Percentiles rank a stretch among this genome's conserved stretches.
These are phyloP conservation scores for Calcarius lapponicus DNA, from an alignment of 2,797 vertebrate species.

Conservation along the genomic window DNA sequence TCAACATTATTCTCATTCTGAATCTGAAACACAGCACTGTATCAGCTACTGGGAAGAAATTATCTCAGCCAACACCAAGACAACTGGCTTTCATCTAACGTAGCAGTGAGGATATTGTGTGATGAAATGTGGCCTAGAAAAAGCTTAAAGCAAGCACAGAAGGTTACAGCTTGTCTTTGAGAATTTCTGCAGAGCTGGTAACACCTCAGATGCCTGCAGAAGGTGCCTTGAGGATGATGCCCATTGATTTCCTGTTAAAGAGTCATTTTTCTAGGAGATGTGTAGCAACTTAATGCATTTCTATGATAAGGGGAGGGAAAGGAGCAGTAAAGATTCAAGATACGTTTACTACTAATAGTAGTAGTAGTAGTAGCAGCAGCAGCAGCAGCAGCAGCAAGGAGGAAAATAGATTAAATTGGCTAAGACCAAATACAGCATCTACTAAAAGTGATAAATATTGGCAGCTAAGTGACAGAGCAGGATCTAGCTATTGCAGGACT, in stretches of 20 bases:
- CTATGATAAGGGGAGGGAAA: neutral
- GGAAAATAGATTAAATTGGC: neutral
- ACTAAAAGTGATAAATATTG: neutral
- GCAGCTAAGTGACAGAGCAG: neutral
- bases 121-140: neutral
- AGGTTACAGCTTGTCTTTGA: neutral
- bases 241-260: neutral
- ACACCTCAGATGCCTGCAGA: neutral
- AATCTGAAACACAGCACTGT: neutral
- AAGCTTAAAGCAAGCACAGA: neutral
- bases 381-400: neutral
- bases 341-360: neutral
- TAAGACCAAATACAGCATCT: neutral
- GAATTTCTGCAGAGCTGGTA: neutral
- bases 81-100: neutral
- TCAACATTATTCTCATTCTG: neutral
- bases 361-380: neutral
- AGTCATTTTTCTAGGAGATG: neutral
- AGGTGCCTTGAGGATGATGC: neutral
- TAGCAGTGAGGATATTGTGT: neutral
- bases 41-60: neutral
- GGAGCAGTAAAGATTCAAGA: neutral
- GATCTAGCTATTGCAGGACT: neutral
- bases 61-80: neutral
- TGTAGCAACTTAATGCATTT: neutral